These are phyloP conservation scores for Rhynchotus rufescens DNA, from an alignment of 2,797 vertebrate species.

Conservation along the genomic window DNA sequence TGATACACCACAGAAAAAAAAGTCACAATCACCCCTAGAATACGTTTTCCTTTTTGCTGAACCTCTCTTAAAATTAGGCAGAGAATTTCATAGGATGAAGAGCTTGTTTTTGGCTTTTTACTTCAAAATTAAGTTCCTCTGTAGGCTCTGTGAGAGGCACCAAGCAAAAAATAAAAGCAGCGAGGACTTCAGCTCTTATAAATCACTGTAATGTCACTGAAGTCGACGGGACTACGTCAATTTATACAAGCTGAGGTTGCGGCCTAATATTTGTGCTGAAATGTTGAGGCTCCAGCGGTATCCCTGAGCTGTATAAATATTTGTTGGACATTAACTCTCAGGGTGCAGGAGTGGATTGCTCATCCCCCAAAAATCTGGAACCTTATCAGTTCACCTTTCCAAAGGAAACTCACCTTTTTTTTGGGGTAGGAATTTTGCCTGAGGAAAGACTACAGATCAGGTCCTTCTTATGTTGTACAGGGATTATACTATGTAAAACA, in stretches of 20 bases:
- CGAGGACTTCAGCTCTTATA: constrained; percentile 14
- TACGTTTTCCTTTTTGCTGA: neutral
- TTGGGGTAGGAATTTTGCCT: neutral
- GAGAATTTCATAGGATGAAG: neutral
- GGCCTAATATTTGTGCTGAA: constrained; percentile 55
- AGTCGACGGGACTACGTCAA: neutral
- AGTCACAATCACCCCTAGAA: neutral
- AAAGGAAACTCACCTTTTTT: neutral
- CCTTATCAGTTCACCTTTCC: neutral
- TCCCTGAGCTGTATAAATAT: constrained; percentile 44
- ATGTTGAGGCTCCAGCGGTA: constrained; percentile 23
- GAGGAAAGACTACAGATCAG: neutral
- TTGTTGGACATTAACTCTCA: constrained; percentile 40
- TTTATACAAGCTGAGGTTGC: constrained; percentile 30
- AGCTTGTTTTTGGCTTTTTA: neutral
- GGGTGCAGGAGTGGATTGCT: neutral
- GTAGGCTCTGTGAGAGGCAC: neutral
- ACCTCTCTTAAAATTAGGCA: neutral
- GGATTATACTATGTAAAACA: neutral
- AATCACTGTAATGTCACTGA: constrained; percentile 38
- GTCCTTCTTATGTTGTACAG: neutral
- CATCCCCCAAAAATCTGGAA: constrained; percentile 10
- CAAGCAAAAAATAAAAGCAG: neutral
- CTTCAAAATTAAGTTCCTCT: neutral
- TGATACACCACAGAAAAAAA: neutral